Evolutionary conservation across 2,797 vertebrate genomes (phyloP), one percentile per base, ranked within the genome.

Genomic region (Cheirogaleus major): DNA sequence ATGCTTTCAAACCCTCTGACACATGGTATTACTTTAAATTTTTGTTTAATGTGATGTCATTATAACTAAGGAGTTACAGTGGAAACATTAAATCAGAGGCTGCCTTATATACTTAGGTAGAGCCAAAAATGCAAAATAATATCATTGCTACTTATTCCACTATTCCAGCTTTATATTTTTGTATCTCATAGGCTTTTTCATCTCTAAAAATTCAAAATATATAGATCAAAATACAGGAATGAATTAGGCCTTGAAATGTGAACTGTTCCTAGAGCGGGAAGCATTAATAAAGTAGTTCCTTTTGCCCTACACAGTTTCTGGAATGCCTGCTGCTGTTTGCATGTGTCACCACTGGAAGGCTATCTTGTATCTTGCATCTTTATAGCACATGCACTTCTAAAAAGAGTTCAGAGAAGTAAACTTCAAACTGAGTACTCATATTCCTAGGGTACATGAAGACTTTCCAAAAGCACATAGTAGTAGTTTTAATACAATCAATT

Each of bases 11-110:
- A 83, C 59, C 4, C 43, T 83, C 52, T 52, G 57, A 86, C 72
- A 57, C 32, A 2, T 95, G 89, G 25, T 52, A 78, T 92, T 92
- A 89, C 63, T 96, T 96, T 88, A 67, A 78, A 73, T 85, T 79
- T 87, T 87, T 30, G n/a, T 59, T 76, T 96, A 93, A 92, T 61
- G 48, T 52, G 48, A 65, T 73, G 38, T 52, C 78, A 55, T 88
- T 59, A 55, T 84, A 93, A 75, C 14, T 87, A 41, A 89, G 7
- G 25, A 38, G 23, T 45, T 88, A 91, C 70, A 18, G 7, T 92
- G n/a, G 81, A 89, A 96, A 94, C 32, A 83, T 75, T 78, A 73
- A 90, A 92, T 90, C 91, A 75, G 61, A 94, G 76, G 12, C 70
- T 63, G 41, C 27, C 15, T 88, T 84, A 59, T 32, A 27, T 70